Evolutionary conservation across 2,797 vertebrate species (phyloP), one percentile per base, ranked within the genome.

Genomic region (Ptychobarbus kaznakovi): DNA sequence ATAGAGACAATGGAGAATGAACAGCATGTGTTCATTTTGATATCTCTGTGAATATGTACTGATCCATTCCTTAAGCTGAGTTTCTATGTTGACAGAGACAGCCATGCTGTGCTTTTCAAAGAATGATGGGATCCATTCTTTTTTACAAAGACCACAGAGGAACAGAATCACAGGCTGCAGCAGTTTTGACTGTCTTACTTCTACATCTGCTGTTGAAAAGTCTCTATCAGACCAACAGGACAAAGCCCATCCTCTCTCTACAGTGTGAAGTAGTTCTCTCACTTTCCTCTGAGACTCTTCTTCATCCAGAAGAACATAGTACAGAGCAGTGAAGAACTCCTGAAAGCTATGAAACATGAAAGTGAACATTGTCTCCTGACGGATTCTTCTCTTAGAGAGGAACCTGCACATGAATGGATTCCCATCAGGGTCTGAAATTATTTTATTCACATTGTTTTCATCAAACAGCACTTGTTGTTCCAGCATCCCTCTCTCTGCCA

Each of bases 321-420:
- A 65, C 3, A 89, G 74, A 6, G 75, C 82, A 1, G 88, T 32
- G 56, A 87, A 87, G 35, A 88, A 86, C 49, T 86, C 81, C 70
- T 88, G 87, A 77, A 88, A 88, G 63, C 76, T 51, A 9, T 20
- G 61, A 78, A 86, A 53, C 42, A 61, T 68, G 51, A 86, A 88
- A 5, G 13, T 76, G 46, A 66, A 86, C 76, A 80, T 79, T 0
- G 63, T 73, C 28, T 80, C 9, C 9, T 22, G 20, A 0, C 0
- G 3, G 15, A 61, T 51, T 44, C 1, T 61, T 28, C 70, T 51
- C 35, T 10, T 79, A 11, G n/a, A 5, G 0, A 68, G 44, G 8
- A 88, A 40, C 0, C 20, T 79, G 38, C 46, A 38, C n/a, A 89
- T 51, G 15, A 89, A 83, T 3, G 58, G 80, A 58, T 18, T 58